These are phyloP conservation scores for Corythoichthys haematopterus DNA, from an alignment of 2,113 vertebrate species.

Conservation along the genomic window DNA sequence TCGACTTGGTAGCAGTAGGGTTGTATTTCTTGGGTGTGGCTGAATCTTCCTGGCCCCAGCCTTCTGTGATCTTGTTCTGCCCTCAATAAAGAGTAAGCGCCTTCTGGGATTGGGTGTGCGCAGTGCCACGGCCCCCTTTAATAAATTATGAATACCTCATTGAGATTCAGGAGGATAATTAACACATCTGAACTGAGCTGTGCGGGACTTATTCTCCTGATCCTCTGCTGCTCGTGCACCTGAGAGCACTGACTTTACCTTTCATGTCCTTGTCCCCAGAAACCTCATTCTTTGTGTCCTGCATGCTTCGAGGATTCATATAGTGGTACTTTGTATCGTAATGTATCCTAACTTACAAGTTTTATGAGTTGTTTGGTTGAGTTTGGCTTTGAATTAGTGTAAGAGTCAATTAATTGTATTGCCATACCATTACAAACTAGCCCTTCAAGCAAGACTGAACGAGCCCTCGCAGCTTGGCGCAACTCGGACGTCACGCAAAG, in stretches of 20 bases:
- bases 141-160: constrained; percentile 69
- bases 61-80: constrained; percentile 39
- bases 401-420: no score
- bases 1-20: constrained; percentile 3
- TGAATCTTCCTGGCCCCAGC: constrained; percentile 21
- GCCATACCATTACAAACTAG: no score
- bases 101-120: constrained; percentile 28
- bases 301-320: no score
- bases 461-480: no score
- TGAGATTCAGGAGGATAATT: constrained; percentile 60
- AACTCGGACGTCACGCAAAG: no score
- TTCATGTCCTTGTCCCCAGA: constrained; percentile 14
- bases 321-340: no score
- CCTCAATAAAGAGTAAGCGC: constrained; percentile 32
- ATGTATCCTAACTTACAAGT: no score
- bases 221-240: constrained; percentile 23
- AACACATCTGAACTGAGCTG: constrained; percentile 41
- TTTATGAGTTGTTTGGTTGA: no score
- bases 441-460: no score
- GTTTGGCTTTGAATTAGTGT: no score
- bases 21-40: constrained; percentile 33
- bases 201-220: constrained; percentile 35
- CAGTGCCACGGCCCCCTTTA: constrained; percentile 26
- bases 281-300: constrained; percentile 6
- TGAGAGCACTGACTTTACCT: constrained; percentile 31